phyloP scores from a whole-genome alignment of 2,888 invertebrate genomes.

The Cantharis rufa region DNA sequence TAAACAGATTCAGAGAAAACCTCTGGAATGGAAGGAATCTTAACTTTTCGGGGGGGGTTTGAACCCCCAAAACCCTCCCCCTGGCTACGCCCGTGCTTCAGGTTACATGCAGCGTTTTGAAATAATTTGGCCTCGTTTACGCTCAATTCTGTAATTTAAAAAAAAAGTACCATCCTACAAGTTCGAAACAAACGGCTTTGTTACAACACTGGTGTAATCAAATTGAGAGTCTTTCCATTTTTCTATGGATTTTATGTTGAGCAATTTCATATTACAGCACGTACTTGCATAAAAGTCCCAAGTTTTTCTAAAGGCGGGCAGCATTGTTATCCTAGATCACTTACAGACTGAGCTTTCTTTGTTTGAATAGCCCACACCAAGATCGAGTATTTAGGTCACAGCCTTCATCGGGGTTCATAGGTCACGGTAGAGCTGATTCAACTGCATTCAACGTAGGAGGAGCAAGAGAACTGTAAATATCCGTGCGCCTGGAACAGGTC shows the following conservation, averaged over 20 bases:
- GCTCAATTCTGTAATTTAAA: not conserved
- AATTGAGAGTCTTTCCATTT: not conserved
- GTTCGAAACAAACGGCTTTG: too few relatives aligned
- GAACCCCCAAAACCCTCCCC: too few relatives aligned
- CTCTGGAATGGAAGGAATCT: too few relatives aligned
- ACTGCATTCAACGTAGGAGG: slow-evolving; percentile 33
- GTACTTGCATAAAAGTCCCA: not conserved
- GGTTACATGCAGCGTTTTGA: not conserved
- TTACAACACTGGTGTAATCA: not conserved
- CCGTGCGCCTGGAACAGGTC: slow-evolving; percentile 29
- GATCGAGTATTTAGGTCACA: slow-evolving; percentile 35
- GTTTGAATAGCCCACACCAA: slow-evolving; percentile 24
- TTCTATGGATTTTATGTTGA: not conserved
- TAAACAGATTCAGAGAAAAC: too few relatives aligned
- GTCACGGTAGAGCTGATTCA: slow-evolving; percentile 38
- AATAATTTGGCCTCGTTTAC: not conserved
- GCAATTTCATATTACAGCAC: not conserved
- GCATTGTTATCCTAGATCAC: not conserved
- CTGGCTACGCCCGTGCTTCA: too few relatives aligned
- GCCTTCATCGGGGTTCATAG: slow-evolving; percentile 40
- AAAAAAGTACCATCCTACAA: not conserved
- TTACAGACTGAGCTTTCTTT: slow-evolving; percentile 14
- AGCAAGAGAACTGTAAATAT: slow-evolving; percentile 26
- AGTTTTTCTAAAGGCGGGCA: not conserved
- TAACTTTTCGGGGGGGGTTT: too few relatives aligned